phyloP scores from a whole-genome alignment of 2,113 vertebrate genomes.

The Amazona vittata region DNA sequence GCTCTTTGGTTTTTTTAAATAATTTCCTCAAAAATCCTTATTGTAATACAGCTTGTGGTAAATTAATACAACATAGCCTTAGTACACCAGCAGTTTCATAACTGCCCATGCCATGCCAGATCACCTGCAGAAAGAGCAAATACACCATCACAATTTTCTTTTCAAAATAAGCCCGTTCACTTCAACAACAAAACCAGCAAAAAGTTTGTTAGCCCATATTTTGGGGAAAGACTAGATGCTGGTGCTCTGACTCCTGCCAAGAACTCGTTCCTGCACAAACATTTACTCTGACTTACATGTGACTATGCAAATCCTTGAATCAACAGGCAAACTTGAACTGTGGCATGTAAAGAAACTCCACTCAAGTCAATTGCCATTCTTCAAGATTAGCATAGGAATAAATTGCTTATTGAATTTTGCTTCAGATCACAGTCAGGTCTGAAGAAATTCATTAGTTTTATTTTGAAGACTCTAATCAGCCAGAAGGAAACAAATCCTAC shows the following conservation, averaged over 20 bases:
- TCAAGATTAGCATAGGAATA: not conserved
- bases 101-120: not conserved
- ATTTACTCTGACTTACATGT: not conserved
- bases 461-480: not conserved
- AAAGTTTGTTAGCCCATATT: not conserved
- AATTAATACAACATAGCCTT: not conserved
- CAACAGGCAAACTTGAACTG: not conserved
- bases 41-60: not conserved
- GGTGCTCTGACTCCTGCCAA: not conserved
- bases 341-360: not conserved
- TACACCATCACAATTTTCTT: rapidly evolving
- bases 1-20: not conserved
- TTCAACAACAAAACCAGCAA: not conserved
- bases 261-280: not conserved
- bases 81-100: not conserved
- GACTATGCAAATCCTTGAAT: not conserved
- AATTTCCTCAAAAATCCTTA: not conserved
- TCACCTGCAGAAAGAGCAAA: not conserved
- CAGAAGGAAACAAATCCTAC: not conserved
- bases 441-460: not conserved
- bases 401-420: not conserved
- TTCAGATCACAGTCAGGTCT: not conserved
- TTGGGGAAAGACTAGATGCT: not conserved
- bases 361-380: not conserved
- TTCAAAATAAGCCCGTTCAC: not conserved